Evolutionary conservation across 2,113 vertebrate species (phyloP).

Genomic region (Dromaius novaehollandiae): DNA sequence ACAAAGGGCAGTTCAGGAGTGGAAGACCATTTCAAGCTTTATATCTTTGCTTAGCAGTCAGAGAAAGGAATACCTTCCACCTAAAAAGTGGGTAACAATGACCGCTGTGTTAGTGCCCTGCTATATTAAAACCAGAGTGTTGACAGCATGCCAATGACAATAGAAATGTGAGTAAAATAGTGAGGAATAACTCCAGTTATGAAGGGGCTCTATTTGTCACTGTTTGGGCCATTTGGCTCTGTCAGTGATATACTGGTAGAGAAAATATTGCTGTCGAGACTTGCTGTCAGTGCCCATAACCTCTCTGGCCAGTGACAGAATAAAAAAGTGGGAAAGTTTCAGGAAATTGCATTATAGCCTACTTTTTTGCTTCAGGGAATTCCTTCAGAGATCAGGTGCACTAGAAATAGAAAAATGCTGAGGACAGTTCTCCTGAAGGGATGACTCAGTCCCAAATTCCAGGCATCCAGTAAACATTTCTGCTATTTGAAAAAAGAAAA

Average conservation of each 20-base stretch:
- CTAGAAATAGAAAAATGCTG: background rate
- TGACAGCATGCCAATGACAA: background rate
- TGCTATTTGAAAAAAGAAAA: background rate
- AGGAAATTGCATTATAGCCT: background rate
- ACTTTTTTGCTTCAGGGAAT: background rate
- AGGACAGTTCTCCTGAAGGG: background rate
- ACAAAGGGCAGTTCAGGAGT: background rate
- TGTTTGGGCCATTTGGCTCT: background rate
- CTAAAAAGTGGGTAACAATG: background rate
- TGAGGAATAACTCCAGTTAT: background rate
- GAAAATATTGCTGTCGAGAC: background rate
- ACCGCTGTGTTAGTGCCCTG: background rate
- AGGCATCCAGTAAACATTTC: background rate
- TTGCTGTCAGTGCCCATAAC: background rate
- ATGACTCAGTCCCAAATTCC: background rate
- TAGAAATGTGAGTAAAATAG: background rate
- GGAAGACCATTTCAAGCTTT: background rate
- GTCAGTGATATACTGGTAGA: background rate
- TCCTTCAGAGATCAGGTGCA: background rate
- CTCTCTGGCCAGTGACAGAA: background rate
- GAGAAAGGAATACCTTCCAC: background rate
- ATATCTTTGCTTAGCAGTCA: background rate
- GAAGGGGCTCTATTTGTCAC: background rate
- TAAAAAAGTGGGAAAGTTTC: background rate
- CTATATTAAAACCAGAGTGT: background rate